Conservation (phyloP, 2,113 vertebrate genomes). For the Passer montanus region DNA sequence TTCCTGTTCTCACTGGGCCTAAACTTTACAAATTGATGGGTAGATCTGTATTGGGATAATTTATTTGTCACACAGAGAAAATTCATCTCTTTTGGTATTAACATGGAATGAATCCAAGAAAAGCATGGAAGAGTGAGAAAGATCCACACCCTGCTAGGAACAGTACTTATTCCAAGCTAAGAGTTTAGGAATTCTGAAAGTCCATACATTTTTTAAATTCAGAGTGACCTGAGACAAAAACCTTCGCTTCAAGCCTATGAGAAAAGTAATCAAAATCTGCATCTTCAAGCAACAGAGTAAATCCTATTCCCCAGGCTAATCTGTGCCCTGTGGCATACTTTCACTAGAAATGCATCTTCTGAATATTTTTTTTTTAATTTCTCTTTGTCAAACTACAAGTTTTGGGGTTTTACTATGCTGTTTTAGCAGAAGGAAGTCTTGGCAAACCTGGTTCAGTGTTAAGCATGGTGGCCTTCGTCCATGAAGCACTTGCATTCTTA, state of each 20-base stretch:
- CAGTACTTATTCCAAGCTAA: background rate
- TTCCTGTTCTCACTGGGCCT: background rate
- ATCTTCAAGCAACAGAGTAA: background rate
- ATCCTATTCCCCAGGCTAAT: background rate
- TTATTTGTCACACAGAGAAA: background rate
- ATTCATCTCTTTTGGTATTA: background rate
- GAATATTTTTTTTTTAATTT: background rate
- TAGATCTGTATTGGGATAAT: background rate
- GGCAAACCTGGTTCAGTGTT: background rate
- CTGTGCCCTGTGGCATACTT: background rate
- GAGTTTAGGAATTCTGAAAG: background rate
- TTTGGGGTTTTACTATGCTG: background rate
- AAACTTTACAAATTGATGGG: background rate
- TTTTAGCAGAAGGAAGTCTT: background rate
- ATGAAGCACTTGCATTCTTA: background rate
- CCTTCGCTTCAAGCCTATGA: background rate
- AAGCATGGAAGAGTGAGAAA: background rate
- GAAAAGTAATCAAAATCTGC: background rate
- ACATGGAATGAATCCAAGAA: background rate
- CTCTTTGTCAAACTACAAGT: background rate
- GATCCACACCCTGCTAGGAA: background rate
- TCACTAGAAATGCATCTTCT: background rate
- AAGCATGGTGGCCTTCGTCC: background rate
- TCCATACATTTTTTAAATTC: background rate
- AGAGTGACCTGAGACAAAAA: background rate